Evolutionary conservation across 2,113 vertebrate genomes (phyloP), one percentile per base, ranked within the genome.

Genomic region (Brachirus orientalis): DNA sequence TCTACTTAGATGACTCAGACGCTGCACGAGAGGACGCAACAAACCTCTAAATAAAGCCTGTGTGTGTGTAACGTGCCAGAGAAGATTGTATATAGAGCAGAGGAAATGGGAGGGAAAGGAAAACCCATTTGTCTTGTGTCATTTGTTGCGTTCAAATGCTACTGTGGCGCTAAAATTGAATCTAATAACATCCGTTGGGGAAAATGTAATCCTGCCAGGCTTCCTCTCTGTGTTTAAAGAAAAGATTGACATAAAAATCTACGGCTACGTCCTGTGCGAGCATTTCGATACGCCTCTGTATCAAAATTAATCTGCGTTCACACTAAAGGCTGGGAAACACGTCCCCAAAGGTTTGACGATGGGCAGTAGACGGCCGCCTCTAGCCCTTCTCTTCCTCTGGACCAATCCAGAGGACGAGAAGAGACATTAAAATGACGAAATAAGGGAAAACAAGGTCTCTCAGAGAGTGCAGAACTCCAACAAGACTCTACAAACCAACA

Each of bases 1-100:
- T 45, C 57, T 64, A 67, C 75, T 83, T 75, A 75, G 77, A 75
- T 79, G 84, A 83, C 61, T 89, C 85, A 82, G 62, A 75, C 53
- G 60, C 74, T 43, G 36, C 75, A 40, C 9, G 38, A 43, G 12
- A 70, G 55, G 60, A 80, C 8, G 8, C 45, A 64, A 71, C 64
- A 77, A 67, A 72, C 67, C 52, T 28, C 67, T 22, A 36, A 63
- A 63, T 63, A 5, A 71, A 79, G 65, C 20, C 65, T 44, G 53
- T 8, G 12, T 54, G 71, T 12, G 47, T 77, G 55, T 35, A 54
- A 62, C n/a, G 35, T 75, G 80, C 67, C 82, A 80, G 67, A 77
- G 51, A 48, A 63, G 69, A 76, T 67, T 78, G 78, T 74, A 69
- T 75, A 77, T 75, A 66, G 74, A 80, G 77, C 1, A 16, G 63